These are phyloP conservation scores for Tiliacea citrago DNA, from an alignment of 2,888 invertebrate genomes.

Conservation along the genomic window DNA sequence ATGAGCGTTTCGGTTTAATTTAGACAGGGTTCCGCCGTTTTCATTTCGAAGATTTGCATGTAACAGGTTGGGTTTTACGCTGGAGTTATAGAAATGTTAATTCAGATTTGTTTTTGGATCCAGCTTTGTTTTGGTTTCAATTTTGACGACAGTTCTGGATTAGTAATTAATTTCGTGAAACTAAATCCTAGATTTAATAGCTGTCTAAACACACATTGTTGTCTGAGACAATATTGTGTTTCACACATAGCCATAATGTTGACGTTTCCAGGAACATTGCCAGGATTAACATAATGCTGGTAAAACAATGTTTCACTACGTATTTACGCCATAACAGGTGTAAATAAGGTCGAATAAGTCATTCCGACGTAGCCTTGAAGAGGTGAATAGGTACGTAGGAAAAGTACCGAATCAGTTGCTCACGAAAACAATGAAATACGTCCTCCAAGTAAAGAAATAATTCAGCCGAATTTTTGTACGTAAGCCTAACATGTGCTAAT, in stretches of 20 bases:
- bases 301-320: constrained; percentile 39
- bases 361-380: constrained; percentile 45
- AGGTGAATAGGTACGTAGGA: constrained; percentile 45
- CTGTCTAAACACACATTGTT: constrained; percentile 34
- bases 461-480: constrained; percentile 25
- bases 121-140: constrained; percentile 29
- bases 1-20: constrained; percentile 62
- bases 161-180: constrained; percentile 7
- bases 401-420: constrained; percentile 46
- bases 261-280: constrained; percentile 27
- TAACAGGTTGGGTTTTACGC: constrained; percentile 50
- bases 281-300: constrained; percentile 40
- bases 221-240: constrained; percentile 42
- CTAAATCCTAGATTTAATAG: constrained; percentile 7
- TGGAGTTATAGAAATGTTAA: constrained; percentile 30
- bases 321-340: constrained; percentile 46
- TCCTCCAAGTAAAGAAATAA: constrained; percentile 32
- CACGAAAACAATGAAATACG: constrained; percentile 49
- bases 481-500: constrained; percentile 18
- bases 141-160: constrained; percentile 5
- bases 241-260: constrained; percentile 37
- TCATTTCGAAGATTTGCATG: constrained; percentile 58
- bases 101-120: constrained; percentile 20
- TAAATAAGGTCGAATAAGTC: constrained; percentile 60
- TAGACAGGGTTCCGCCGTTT: constrained; percentile 54